These are phyloP conservation scores for Drosophila mettleri DNA, from an alignment of 2,888 invertebrate species.

Conservation along the genomic window DNA sequence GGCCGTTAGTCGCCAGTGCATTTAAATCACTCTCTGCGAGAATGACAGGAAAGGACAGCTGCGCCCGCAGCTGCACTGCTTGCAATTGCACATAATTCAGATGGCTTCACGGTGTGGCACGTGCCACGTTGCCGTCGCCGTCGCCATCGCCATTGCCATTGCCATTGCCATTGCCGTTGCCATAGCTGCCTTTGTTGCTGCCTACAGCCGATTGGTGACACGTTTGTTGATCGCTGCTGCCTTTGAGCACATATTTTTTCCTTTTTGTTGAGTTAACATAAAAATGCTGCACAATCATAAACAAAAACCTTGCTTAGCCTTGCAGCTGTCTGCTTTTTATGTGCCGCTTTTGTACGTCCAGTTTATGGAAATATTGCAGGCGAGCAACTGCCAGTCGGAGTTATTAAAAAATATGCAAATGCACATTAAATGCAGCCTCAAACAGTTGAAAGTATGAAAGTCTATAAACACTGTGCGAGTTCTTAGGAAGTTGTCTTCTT, in stretches of 20 bases:
- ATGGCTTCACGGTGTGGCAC: constrained; percentile 36
- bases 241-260: constrained; percentile 18
- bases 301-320: constrained; percentile 64
- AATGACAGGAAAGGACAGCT: constrained; percentile 6
- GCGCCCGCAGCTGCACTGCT: constrained; percentile 3
- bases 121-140: constrained; percentile 27
- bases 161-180: constrained; percentile 12
- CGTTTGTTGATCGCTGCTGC: constrained; percentile 25
- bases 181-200: constrained; percentile 12
- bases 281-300: constrained; percentile 63
- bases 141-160: constrained; percentile 7
- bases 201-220: constrained; percentile 53
- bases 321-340: constrained; percentile 67
- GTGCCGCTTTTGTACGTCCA: constrained; percentile 36
- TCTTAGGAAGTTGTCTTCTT: constrained; percentile 3
- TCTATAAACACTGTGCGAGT: constrained; percentile 9
- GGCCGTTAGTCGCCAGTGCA: constrained; percentile 17
- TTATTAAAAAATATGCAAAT: constrained; percentile 54
- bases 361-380: constrained; percentile 33
- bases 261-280: constrained; percentile 44
- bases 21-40: constrained; percentile 64
- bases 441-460: constrained; percentile 5
- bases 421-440: constrained; percentile 53
- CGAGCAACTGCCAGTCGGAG: constrained; percentile 2
- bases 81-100: constrained; percentile 34